Base-by-base conservation (phyloP, 2,113 vertebrate genomes). In the Corythornis vintsioides region DNA sequence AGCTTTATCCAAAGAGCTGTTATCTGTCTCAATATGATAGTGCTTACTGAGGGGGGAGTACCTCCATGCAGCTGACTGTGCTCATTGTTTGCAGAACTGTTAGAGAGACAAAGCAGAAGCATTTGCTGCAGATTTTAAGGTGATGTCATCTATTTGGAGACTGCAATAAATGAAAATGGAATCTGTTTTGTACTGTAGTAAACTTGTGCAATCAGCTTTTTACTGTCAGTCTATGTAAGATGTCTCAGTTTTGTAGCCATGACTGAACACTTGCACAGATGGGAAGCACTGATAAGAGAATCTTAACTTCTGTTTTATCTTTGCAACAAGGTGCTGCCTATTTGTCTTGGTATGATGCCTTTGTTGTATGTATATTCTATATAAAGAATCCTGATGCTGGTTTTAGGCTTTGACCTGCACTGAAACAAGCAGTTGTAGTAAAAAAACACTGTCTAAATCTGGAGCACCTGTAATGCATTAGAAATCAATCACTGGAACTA, bases 21-120 rank as follows among this genome's bases (percentile, higher is more conserved):
- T 86, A 14, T 7, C 42, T 42, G 65, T 14, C 40, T 75, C 11
- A 31, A 0, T 16, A 6, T 28, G 1, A 2, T 43, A 3, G 0
- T 50, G 7, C 31, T 24, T 24, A 22, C 3, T 45, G 25, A 1
- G 10, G 57, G 35, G 31, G 29, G 4, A 50, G 24, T 57, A 63
- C 17, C 13, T 48, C 18, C 18, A 6, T 29, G 63, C 50, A 85
- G 45, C n/a, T 74, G 45, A 29, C 78, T 56, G 7, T 45, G 35
- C n/a, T 77, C 11, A 3, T 29, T 82, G 53, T 75, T 66, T 40
- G 63, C 31, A 70, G 66, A 43, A 38, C 57, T 90, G 29, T 35
- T 86, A 40, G 15, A 77, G 55, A 11, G 50, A 48, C 61, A 64
- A 69, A 89, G 50, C 28, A 55, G 29, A 70, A 85, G 53, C 7